Percentiles rank a stretch among this genome's conserved stretches.
These are phyloP conservation scores for Disparrhopalites patrizii DNA, from an alignment of 2,888 invertebrate species.

Conservation along the genomic window DNA sequence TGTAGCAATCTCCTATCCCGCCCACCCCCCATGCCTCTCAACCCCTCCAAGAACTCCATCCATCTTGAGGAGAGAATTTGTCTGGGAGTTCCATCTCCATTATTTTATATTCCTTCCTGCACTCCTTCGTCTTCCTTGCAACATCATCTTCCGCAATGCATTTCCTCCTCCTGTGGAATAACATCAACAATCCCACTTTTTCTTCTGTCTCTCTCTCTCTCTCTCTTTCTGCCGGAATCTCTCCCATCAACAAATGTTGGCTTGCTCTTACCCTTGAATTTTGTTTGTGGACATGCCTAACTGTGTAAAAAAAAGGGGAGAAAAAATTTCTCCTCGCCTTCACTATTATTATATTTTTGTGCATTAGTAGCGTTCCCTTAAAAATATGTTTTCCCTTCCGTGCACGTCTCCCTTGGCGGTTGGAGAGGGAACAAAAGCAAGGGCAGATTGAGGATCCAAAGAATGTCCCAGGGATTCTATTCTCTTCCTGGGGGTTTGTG, in stretches of 20 bases:
- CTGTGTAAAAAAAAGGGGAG: too few species aligned
- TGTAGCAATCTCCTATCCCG: too few species aligned
- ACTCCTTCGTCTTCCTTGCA: too few species aligned
- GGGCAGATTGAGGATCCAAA: background rate
- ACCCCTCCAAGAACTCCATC: conserved; percentile 14
- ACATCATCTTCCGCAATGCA: conserved; percentile 8
- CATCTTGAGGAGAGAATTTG: conserved; percentile 11
- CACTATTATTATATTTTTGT: background rate
- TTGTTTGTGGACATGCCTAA: too few species aligned
- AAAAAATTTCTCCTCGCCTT: too few species aligned
- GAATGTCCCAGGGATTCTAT: background rate
- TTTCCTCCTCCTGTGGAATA: background rate
- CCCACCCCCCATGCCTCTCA: background rate
- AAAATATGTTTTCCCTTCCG: background rate
- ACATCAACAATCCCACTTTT: background rate
- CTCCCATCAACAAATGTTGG: too few species aligned
- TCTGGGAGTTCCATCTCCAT: conserved; percentile 8
- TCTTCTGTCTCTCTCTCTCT: background rate
- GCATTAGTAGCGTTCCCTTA: too few species aligned
- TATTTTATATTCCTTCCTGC: conserved; percentile 5
- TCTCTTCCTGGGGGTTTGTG: background rate
- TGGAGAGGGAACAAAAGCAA: background rate
- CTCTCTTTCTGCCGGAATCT: too few species aligned
- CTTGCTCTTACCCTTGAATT: too few species aligned
- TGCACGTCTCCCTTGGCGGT: background rate